Conservation (phyloP, 2,797 vertebrate species). For the Pyrrhura leucotis region DNA sequence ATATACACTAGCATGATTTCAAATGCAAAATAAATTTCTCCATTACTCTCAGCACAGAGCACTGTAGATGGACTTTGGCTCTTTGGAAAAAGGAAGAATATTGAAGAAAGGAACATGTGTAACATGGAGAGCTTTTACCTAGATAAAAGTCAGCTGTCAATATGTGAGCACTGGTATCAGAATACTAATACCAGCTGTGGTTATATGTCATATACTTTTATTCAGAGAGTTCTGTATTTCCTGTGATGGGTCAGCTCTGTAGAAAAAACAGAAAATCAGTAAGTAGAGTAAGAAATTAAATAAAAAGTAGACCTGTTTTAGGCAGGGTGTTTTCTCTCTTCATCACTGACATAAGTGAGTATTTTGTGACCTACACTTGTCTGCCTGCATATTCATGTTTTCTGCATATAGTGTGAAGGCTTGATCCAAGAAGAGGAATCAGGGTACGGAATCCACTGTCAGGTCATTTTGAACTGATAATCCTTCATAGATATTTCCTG, state of each 20-base stretch:
- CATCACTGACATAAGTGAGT: neutral
- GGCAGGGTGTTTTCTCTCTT: slow-evolving; percentile 46
- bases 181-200: slow-evolving; percentile 75
- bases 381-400: neutral
- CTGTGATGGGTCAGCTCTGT: slow-evolving; percentile 81
- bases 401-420: neutral
- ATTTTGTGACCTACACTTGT: neutral
- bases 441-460: neutral
- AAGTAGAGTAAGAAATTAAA: slow-evolving; percentile 83
- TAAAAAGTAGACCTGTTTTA: slow-evolving; percentile 77
- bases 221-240: slow-evolving; percentile 81
- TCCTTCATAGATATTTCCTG: neutral
- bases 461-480: neutral
- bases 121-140: neutral
- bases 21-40: neutral
- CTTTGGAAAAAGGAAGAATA: neutral
- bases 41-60: neutral
- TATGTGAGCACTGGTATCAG: slow-evolving; percentile 1
- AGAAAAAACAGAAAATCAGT: slow-evolving; percentile 89
- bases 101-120: neutral
- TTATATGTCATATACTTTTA: slow-evolving; percentile 75
- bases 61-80: neutral
- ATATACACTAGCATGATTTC: neutral
- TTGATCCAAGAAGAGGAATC: neutral
- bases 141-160: slow-evolving; percentile 60